Conservation (phyloP, 2,888 invertebrate species). For the Drosophila melanosoma region DNA sequence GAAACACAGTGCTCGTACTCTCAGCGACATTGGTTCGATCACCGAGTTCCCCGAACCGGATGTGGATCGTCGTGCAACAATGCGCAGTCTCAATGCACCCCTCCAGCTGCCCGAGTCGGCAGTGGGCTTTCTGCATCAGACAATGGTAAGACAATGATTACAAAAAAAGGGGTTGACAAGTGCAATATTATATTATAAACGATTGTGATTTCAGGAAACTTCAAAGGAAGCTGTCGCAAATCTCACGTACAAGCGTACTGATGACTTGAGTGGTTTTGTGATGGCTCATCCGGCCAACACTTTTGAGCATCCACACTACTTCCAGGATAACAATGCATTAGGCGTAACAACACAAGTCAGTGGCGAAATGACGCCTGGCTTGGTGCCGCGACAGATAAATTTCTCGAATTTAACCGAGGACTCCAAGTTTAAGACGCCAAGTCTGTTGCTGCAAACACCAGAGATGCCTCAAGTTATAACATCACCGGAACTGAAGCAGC, state of each 20-base stretch:
- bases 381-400: slow-evolving; percentile 84
- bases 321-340: slow-evolving; percentile 75
- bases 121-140: slow-evolving; percentile 76
- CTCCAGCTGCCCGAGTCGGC: slow-evolving; percentile 72
- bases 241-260: slow-evolving; percentile 81
- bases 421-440: slow-evolving; percentile 79
- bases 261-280: slow-evolving; percentile 79
- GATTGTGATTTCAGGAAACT: slow-evolving; percentile 68
- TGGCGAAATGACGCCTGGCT: slow-evolving; percentile 67
- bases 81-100: slow-evolving; percentile 73
- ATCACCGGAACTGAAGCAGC: slow-evolving; percentile 67
- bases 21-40: slow-evolving; percentile 90
- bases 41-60: slow-evolving; percentile 90
- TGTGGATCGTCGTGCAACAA: slow-evolving; percentile 86
- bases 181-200: neutral
- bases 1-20: slow-evolving; percentile 89
- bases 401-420: slow-evolving; percentile 86
- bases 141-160: slow-evolving; percentile 71
- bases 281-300: slow-evolving; percentile 78
- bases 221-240: slow-evolving; percentile 82
- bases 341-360: slow-evolving; percentile 68
- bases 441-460: slow-evolving; percentile 56
- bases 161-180: neutral
- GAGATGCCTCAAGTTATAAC: slow-evolving; percentile 76
- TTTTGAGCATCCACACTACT: slow-evolving; percentile 84